Percentiles rank a stretch among this genome's conserved stretches.
These are phyloP conservation scores for Oreochromis mossambicus DNA, from an alignment of 2,797 vertebrate genomes.

Conservation along the genomic window DNA sequence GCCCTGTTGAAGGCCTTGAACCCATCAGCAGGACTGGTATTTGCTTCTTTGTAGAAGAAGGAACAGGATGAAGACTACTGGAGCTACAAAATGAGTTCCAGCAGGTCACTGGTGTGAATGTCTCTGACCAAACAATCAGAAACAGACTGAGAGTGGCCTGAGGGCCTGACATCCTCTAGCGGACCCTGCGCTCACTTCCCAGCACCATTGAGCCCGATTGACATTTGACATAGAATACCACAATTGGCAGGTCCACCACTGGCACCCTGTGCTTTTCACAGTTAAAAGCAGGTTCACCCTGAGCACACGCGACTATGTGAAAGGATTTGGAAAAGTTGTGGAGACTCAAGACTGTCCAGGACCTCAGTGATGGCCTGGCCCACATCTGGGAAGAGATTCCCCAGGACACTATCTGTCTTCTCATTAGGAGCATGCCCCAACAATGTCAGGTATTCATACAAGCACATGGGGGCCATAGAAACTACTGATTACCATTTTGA, in stretches of 20 bases:
- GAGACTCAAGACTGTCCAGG: background rate
- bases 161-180: background rate
- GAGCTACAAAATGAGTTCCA: background rate
- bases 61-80: background rate
- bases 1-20: background rate
- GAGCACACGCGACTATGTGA: background rate
- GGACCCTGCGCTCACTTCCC: background rate
- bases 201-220: background rate
- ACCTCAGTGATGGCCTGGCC: background rate
- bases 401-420: background rate
- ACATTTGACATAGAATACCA: background rate
- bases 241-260: background rate
- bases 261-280: background rate
- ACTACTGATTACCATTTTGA: background rate
- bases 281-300: background rate
- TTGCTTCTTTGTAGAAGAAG: background rate
- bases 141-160: background rate
- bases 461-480: background rate
- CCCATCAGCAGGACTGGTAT: background rate
- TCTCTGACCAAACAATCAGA: background rate
- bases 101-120: background rate
- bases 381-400: background rate
- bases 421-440: background rate
- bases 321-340: background rate
- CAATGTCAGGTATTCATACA: background rate